Base-by-base conservation (phyloP, 2,888 invertebrate species). In the Antitype chi region DNA sequence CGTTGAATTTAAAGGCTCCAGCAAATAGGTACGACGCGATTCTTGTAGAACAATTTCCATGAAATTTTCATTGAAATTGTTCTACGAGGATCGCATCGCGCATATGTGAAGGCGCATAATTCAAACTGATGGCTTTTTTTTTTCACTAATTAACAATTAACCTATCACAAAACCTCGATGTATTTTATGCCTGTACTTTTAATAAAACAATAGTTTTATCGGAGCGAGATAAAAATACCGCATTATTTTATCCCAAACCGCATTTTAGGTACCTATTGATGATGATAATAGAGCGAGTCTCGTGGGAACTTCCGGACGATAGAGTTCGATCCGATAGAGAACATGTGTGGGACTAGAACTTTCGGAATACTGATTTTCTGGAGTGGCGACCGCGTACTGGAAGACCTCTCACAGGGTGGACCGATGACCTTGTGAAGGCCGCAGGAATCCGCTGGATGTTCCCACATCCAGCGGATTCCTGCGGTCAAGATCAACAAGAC, bases 271-370 rank as follows among this genome's bases (percentile, higher is more conserved):
- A 6, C 38, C 38, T 38, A 55, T 57, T 25, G 82, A 85, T 85
- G 84, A 47, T 76, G 82, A 82, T 82, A 82, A 49, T 49, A 67
- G 74, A 81, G 23, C 55, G 11, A 57, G 86, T 88, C 89, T 85
- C 90, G 84, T 89, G 90, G 88, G 89, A 89, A 81, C 84, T 78
- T 78, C 80, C 86, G 83, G 71, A 66, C 60, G 53, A 66, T 67
- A 55, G 20, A 47, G 17, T 23, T 53, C 32, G 43, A 53, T 47
- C 13, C 23, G 66, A 73, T 66, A 64, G 8, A n/a, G 52, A 55
- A 28, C 52, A n/a, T 57, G 62, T 47, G 15, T 7, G 43, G 32
- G 9, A 57, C 9, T 23, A 53, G 17, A 20, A 43, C 57, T 57
- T 25, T 23, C 11, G 43, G 52, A 76, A 68, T 59, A 76, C 5